Conservation (phyloP, 1,140 invertebrate species). For the Spodoptera frugiperda region DNA sequence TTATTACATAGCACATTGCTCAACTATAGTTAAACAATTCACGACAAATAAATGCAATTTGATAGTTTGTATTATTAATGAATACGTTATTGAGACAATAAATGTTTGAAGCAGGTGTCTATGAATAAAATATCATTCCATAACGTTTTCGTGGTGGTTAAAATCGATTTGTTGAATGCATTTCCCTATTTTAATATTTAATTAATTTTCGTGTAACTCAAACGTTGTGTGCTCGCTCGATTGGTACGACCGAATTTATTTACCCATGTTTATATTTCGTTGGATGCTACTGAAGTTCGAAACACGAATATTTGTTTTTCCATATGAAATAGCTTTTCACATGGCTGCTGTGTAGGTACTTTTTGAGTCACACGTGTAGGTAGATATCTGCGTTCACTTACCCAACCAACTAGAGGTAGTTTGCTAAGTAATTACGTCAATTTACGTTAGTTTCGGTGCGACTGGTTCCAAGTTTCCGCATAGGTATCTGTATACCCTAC, state of each 20-base stretch:
- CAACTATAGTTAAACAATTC: not conserved
- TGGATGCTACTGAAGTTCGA: not conserved
- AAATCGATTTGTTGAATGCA: not conserved
- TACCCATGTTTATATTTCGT: no score
- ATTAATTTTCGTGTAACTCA: no score
- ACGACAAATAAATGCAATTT: slow-evolving; percentile 22
- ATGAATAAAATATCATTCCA: slow-evolving; percentile 13
- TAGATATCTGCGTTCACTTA: not conserved
- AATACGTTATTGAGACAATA: not conserved
- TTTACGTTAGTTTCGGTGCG: slow-evolving; percentile 24
- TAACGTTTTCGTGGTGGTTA: not conserved
- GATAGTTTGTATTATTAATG: not conserved
- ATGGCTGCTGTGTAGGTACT: no score
- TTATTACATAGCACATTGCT: not conserved
- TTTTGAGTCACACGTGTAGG: not conserved
- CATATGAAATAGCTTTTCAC: not conserved
- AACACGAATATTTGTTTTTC: no score
- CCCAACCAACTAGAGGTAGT: slow-evolving; percentile 2
- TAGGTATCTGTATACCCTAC: not conserved
- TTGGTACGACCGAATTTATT: not conserved
- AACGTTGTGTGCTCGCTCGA: no score
- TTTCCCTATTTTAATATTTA: not conserved
- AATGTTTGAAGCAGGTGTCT: not conserved
- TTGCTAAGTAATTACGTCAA: slow-evolving; percentile 33
- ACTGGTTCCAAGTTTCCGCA: slow-evolving; percentile 11